These are phyloP conservation scores for Drosophila cognata DNA, from an alignment of 2,888 invertebrate genomes.

Conservation along the genomic window DNA sequence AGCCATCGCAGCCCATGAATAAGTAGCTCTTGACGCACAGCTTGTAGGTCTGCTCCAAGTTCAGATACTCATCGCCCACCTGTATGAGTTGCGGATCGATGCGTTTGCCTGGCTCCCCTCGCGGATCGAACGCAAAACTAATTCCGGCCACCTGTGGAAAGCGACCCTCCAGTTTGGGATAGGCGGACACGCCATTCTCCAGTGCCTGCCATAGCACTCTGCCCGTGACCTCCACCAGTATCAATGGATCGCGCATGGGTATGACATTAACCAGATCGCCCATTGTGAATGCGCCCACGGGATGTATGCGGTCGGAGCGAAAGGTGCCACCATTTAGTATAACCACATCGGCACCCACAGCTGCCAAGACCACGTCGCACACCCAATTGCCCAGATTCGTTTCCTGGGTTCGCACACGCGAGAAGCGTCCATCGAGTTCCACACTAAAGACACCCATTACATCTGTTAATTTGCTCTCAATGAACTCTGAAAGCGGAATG, in stretches of 20 bases:
- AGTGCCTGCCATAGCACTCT: conserved; percentile 89
- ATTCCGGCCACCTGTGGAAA: conserved; percentile 94
- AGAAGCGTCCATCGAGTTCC: conserved; percentile 94
- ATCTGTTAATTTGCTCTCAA: conserved; percentile 93
- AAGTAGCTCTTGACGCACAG: conserved; percentile 94
- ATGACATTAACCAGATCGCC: conserved; percentile 93
- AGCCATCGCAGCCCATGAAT: conserved; percentile 93
- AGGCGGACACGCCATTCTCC: conserved; percentile 94
- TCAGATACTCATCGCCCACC: conserved; percentile 94
- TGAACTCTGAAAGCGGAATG: conserved; percentile 87
- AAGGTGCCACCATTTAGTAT: conserved; percentile 91
- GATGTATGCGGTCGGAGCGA: conserved; percentile 87
- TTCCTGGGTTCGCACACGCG: conserved; percentile 91
- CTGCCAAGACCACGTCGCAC: conserved; percentile 92
- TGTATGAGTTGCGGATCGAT: conserved; percentile 90
- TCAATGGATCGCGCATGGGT: conserved; percentile 93
- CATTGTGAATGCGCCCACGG: conserved; percentile 93
- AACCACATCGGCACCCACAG: conserved; percentile 94
- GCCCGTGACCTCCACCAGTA: conserved; percentile 91
- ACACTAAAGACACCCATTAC: conserved; percentile 93
- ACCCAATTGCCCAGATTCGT: conserved; percentile 96
- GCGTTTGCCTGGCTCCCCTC: conserved; percentile 89
- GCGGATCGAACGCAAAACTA: conserved; percentile 91
- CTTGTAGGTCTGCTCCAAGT: conserved; percentile 89
- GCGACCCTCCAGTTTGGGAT: conserved; percentile 94